Evolutionary conservation across 2,113 vertebrate genomes (phyloP), one percentile per base, ranked within the genome.

Genomic region (Lycaon pictus): DNA sequence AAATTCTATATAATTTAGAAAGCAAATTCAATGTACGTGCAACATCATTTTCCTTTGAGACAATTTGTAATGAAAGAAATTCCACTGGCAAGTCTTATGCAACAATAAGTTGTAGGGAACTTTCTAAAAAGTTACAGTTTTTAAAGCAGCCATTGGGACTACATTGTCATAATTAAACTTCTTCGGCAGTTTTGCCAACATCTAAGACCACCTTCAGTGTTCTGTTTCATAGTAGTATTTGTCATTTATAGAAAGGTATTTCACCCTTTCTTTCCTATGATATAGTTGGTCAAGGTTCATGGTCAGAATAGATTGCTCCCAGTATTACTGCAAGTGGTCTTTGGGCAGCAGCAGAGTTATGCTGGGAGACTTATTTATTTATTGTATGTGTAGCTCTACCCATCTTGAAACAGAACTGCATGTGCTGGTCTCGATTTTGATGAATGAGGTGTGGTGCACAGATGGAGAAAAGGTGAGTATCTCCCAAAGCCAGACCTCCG

Each of bases 371-470:
- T 37, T 76, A 25, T n/a, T 95, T 79, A 15, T 91, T 20, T 79
- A 79, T 80, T 74, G 82, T 81, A 72, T 12, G 51, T 60, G 35
- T 27, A 58, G 60, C 17, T 93, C 83, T 83, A 51, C 37, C 32
- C 67, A 12, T 94, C 85, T 81, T 51, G 93, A 96, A 88, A 71
- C 65, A 92, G 85, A 77, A 63, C 29, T 53, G 35, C 35, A 11
- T 32, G 60, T 0, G 32, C 88, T 56, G 11, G 32, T 56, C 63
- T 98, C 53, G 22, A 22, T 67, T 96, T 96, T 79, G n/a, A 98
- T 98, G 88, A 98, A 97, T 93, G 97, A 95, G 67, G 69, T 97
- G 85, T 80, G 93, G 85, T 35, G 11, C n/a, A 2, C 51, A 96
- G 82, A 69, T 8, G 58, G 74, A 80, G 91, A 32, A 97, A 92